These are phyloP conservation scores for Tetramorium alpestre DNA, from an alignment of 1,140 invertebrate genomes.

Conservation along the genomic window DNA sequence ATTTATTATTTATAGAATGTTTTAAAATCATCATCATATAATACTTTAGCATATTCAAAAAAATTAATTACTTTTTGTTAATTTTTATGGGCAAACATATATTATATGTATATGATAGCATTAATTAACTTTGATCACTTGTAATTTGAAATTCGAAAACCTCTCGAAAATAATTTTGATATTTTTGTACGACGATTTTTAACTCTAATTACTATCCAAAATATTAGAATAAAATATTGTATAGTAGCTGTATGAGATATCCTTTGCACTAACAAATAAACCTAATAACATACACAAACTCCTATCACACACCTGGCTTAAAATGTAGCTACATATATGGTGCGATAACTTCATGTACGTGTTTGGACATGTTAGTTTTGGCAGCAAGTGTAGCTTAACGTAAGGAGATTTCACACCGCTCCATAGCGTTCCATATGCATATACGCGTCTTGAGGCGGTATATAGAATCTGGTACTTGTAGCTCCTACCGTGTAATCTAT, in stretches of 20 bases:
- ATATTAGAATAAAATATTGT: neutral
- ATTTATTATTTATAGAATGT: neutral
- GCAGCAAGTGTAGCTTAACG: conserved; percentile 38
- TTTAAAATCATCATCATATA: neutral
- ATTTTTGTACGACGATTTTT: neutral
- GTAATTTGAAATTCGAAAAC: neutral
- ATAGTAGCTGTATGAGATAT: neutral
- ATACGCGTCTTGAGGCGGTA: conserved; percentile 38
- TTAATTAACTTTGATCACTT: neutral
- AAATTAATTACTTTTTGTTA: neutral
- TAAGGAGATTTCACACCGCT: conserved; percentile 54
- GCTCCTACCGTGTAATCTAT: conserved; percentile 61
- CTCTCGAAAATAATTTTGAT: neutral
- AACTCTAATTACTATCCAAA: neutral
- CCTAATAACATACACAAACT: conserved; percentile 9
- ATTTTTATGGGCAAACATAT: neutral
- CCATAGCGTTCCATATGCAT: conserved; percentile 35
- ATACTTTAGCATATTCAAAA: neutral
- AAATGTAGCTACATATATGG: conserved; percentile 13
- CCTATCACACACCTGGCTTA: conserved; percentile 10
- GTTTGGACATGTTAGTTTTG: conserved; percentile 49
- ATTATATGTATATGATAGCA: neutral
- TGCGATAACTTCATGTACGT: neutral
- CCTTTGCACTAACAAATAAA: neutral
- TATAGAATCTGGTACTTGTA: conserved; percentile 44